phyloP scores from a whole-genome alignment of 2,888 invertebrate genomes.

The Hybos culiciformis region DNA sequence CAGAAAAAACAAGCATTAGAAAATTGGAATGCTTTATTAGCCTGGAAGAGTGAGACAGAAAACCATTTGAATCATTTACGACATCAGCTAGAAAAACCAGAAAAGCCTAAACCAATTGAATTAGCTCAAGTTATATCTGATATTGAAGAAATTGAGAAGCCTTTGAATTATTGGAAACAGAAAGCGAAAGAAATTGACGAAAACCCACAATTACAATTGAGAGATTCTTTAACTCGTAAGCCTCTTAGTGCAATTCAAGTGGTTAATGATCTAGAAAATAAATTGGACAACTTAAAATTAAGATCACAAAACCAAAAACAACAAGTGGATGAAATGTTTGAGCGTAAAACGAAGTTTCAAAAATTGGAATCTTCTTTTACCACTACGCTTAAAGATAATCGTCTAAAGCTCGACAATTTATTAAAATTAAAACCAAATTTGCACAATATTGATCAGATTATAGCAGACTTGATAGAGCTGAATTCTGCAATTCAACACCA shows the following conservation, averaged over 20 bases:
- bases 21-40: conserved; percentile 70
- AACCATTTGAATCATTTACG: conserved; percentile 68
- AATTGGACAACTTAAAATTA: conserved; percentile 50
- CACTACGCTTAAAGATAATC: conserved; percentile 43
- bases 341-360: conserved; percentile 67
- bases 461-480: conserved; percentile 39
- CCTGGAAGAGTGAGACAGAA: conserved; percentile 66
- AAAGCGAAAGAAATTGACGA: conserved; percentile 54
- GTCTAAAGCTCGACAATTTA: conserved; percentile 26
- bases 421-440: conserved; percentile 26
- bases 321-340: conserved; percentile 53
- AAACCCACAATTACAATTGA: conserved; percentile 50
- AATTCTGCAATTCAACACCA: conserved; percentile 45
- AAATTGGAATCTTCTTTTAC: conserved; percentile 55
- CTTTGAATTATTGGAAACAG: conserved; percentile 56
- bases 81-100: conserved; percentile 58
- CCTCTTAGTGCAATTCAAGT: conserved; percentile 58
- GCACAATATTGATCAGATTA: conserved; percentile 33
- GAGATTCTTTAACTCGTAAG: conserved; percentile 54
- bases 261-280: conserved; percentile 58
- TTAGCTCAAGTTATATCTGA: conserved; percentile 55
- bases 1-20: conserved; percentile 61
- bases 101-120: conserved; percentile 55
- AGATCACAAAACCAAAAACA: conserved; percentile 54
- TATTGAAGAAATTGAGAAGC: conserved; percentile 51